Evolutionary conservation across 1,140 invertebrate genomes (phyloP).

Genomic region (Druon quercuslanigerum): DNA sequence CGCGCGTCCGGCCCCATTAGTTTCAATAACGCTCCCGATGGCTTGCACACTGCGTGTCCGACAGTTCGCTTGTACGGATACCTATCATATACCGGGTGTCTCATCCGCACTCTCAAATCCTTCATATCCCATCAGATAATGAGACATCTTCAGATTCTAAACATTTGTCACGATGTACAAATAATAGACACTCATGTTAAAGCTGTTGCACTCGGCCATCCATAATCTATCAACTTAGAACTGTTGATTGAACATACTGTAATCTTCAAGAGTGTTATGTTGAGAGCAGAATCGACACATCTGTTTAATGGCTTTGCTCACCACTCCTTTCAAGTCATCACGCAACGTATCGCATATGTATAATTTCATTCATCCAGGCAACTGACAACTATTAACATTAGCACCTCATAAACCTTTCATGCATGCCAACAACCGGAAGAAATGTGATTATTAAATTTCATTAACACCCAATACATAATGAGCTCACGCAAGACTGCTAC

Average conservation of each 20-base stretch:
- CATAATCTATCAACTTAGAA: no score
- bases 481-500: neutral
- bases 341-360: constrained; percentile 10
- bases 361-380: constrained; percentile 13
- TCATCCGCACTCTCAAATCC: neutral
- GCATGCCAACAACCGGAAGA: constrained; percentile 21
- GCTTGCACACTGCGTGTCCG: constrained; percentile 57
- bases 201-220: no score
- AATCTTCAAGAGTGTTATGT: no score
- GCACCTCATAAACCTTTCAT: constrained; percentile 24
- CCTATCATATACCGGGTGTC: constrained; percentile 53
- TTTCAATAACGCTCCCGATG: constrained; percentile 74
- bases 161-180: no score
- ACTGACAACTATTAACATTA: constrained; percentile 24
- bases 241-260: no score
- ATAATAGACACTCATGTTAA: no score
- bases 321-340: constrained; percentile 7
- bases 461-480: constrained; percentile 22
- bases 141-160: no score
- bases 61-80: constrained; percentile 43
- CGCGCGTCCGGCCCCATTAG: constrained; percentile 73
- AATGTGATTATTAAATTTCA: constrained; percentile 22
- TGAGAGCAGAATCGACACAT: no score
- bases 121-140: no score
- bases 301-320: neutral